Base-by-base conservation (phyloP, 2,113 vertebrate species). In the Corythaeola cristata region DNA sequence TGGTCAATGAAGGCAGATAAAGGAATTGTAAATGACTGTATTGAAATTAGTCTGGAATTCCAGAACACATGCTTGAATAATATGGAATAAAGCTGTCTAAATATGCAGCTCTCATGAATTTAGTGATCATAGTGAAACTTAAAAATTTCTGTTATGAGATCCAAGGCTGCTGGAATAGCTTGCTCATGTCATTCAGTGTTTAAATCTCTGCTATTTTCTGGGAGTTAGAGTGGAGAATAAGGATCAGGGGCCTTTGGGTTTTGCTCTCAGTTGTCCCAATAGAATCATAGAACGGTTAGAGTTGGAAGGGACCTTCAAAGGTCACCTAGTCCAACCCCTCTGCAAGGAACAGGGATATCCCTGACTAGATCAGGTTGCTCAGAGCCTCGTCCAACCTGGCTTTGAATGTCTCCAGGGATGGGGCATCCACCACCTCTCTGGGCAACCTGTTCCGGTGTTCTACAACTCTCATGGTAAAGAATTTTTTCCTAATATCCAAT, bases 61-160 rank as follows among this genome's bases (percentile, higher is more conserved):
- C 56, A 75, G 87, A 89, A 41, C 50, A 44, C 7, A 0, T 59
- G 30, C 53, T 78, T 72, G 47, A 39, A 35, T 73, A 76, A 41
- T 74, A 55, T n/a, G 64, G 67, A 93, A 75, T 63, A 73, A 84
- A 95, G 78, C 75, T 95, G 67, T 66, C 52, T 76, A 91, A 96
- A 91, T 91, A 58, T 50, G 45, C 71, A 82, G 44, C 18, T 68
- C 69, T 89, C 27, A 53, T 85, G 91, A 91, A 62, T 88, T 58
- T 93, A 50, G 28, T 9, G 9, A 28, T 86, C 3, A 8, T 13
- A 50, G 27, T 47, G 75, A 59, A 85, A 81, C 24, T 26, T 81
- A 41, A 67, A 84, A 60, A 88, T 39, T 21, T 41, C 75, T 49
- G 8, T 37, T 91, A 27, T 12, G 27, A 66, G 85, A 59, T 60